Conservation (phyloP, 2,113 vertebrate species). For the Pomatorhinus ruficollis region DNA sequence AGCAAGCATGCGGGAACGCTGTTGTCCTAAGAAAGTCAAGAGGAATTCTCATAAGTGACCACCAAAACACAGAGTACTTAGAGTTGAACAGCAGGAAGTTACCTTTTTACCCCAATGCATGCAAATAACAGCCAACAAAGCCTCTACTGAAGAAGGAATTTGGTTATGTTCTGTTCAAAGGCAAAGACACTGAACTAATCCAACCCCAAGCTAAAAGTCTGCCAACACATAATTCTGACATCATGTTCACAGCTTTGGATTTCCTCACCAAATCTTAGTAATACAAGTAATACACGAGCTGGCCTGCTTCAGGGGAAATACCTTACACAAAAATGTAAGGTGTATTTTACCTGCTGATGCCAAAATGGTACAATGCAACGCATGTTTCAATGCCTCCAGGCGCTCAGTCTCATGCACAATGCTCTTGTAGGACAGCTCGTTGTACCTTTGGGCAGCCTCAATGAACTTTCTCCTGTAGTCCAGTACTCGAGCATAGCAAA, state of each 20-base stretch:
- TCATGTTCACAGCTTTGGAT: fast-evolving
- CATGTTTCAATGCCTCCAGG: conserved; percentile 94
- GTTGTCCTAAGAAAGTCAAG: conserved; percentile 82
- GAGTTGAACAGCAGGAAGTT: not conserved
- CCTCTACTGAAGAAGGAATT: not conserved
- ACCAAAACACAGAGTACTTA: not conserved
- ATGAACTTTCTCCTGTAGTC: conserved; percentile 99
- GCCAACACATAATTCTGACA: not conserved
- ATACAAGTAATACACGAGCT: not conserved
- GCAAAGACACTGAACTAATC: not conserved
- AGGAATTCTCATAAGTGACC: not conserved
- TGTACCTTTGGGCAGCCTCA: conserved; percentile 97
- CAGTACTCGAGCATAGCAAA: conserved; percentile 95
- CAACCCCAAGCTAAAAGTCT: not conserved
- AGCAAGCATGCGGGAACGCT: conserved; percentile 96
- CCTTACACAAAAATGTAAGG: not conserved
- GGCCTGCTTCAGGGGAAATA: not conserved
- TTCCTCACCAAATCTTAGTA: not conserved
- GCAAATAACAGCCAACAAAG: not conserved
- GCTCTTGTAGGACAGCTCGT: conserved; percentile 96
- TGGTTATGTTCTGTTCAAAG: not conserved
- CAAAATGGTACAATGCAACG: conserved; percentile 95
- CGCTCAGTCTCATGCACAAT: conserved; percentile 96
- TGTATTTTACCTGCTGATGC: conserved; percentile 91
- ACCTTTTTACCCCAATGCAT: not conserved